These are phyloP conservation scores for Pluvialis apricaria DNA, from an alignment of 2,113 vertebrate genomes.

Conservation along the genomic window DNA sequence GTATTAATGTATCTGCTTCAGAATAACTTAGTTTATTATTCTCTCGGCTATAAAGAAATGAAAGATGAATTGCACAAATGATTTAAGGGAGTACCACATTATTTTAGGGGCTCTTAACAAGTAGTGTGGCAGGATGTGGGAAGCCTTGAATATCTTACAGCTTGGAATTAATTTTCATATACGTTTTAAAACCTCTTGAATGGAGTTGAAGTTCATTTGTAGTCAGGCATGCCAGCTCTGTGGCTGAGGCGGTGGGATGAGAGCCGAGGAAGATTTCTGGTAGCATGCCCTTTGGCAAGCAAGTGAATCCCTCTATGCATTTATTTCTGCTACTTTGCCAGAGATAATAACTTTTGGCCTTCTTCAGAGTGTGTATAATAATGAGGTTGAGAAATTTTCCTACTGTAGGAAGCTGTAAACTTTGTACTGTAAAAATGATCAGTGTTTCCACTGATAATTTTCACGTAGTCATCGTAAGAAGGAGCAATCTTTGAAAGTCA, in stretches of 20 bases:
- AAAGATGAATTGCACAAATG: neutral
- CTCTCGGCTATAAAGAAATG: neutral
- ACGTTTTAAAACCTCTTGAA: neutral
- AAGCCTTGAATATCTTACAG: neutral
- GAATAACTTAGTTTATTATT: neutral
- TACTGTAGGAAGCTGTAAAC: neutral
- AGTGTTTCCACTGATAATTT: neutral
- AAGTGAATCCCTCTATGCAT: neutral
- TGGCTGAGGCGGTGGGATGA: neutral
- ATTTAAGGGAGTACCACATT: neutral
- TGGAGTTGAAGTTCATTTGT: neutral
- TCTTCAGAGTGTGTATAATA: neutral
- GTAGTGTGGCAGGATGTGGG: neutral
- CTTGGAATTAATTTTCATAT: neutral
- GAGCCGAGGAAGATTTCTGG: neutral
- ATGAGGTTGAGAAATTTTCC: neutral
- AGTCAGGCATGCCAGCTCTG: neutral
- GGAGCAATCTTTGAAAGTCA: neutral
- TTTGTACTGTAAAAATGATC: neutral
- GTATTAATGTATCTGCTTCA: neutral
- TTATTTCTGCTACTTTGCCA: neutral
- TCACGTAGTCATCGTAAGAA: neutral
- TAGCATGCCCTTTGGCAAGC: neutral
- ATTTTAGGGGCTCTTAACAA: neutral
- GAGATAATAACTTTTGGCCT: neutral